A percentile compares a stretch with the other conserved stretches of the same genome.
Conservation (phyloP, 2,797 vertebrate genomes). For the Alauda arvensis region DNA sequence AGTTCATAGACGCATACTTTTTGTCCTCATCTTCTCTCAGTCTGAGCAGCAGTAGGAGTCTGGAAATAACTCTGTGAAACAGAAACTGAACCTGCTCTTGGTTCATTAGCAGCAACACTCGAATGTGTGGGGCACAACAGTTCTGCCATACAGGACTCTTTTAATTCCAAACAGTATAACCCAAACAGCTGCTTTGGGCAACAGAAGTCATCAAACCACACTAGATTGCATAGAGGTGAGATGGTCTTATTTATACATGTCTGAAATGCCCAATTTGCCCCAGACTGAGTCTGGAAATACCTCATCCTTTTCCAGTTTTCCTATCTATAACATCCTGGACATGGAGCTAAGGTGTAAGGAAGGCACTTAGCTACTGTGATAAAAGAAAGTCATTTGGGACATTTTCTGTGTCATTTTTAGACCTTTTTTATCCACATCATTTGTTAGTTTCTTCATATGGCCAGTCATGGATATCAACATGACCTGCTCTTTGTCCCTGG, state of each 20-base stretch:
- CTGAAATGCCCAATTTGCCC: not conserved
- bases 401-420: not conserved
- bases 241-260: not conserved
- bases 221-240: not conserved
- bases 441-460: not conserved
- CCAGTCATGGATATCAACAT: rapidly evolving
- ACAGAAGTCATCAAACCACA: not conserved
- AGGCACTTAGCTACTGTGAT: not conserved
- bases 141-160: not conserved
- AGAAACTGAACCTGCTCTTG: not conserved
- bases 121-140: not conserved
- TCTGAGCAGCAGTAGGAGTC: not conserved
- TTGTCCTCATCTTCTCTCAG: not conserved
- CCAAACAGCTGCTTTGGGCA: not conserved
- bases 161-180: not conserved
- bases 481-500: not conserved
- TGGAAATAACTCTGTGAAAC: not conserved
- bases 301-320: not conserved
- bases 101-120: not conserved
- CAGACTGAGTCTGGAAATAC: not conserved
- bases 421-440: not conserved
- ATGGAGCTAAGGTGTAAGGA: not conserved
- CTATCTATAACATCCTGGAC: not conserved
- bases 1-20: not conserved
- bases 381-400: not conserved